Base-by-base conservation (phyloP, 1,140 invertebrate genomes). In the Eubasilissa regina region DNA sequence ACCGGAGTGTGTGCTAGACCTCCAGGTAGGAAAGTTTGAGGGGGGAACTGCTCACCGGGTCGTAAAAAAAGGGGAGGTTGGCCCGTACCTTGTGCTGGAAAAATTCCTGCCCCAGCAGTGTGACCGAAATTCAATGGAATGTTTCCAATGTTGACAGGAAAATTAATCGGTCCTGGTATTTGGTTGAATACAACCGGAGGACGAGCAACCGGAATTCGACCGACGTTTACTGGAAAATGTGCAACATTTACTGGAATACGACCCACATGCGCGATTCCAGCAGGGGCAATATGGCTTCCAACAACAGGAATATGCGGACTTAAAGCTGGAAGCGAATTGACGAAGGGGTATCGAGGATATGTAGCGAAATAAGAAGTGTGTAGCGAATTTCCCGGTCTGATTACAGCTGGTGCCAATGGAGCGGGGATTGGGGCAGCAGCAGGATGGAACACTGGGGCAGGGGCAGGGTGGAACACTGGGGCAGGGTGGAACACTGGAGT, bases 281-380 rank as follows among this genome's bases (percentile, higher is more conserved):
- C 80, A 75, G 86, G 86, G 12, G 74, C 56, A 21, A 62, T 17
- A 44, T 60, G 74, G 10, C 13, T 19, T 45, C 56, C 43, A 0
- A 64, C 58, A 1, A 62, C 56, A 4, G 74, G 74, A 62, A 75
- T 15, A 10, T 62, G 56, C 13, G 55, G 44, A 17, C n/a, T 60
- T 9, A 75, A n/a, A 1, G 55, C 55, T 3, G 74, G 47, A 35
- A 77, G 62, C 48, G 86, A 86, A 62, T 87, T 87, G 1, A 86
- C 74, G 6, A 88, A 82, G 1, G 87, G 88, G 78, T 87, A 87
- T 78, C 85, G 85, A 8, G 89, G 89, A 75, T 86, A 89, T 0
- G 85, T 87, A 0, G 87, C 87, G 60, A 89, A 89, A 51, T 85
- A 81, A 4, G 89, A 89, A 15, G 87, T 86, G 70, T 89, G 88